phyloP scores from a whole-genome alignment of 2,797 vertebrate species.

The Hirundo rustica region DNA sequence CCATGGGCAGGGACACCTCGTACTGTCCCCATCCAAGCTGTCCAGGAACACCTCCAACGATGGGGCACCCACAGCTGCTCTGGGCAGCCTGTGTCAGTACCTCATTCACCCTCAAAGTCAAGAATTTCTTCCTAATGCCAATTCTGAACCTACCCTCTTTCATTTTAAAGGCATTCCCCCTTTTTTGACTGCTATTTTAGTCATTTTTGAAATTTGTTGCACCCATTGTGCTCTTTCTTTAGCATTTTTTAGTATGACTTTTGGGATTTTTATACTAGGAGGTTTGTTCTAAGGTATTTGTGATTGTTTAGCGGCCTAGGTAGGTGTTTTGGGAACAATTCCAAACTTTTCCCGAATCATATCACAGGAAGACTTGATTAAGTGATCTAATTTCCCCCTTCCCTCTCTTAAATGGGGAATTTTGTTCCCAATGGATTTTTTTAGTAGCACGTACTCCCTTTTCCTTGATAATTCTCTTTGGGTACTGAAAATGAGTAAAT shows the following conservation, averaged over 20 bases:
- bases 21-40: neutral
- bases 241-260: neutral
- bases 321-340: neutral
- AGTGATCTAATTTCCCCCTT: neutral
- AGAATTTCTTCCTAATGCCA: neutral
- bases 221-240: neutral
- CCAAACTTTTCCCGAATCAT: neutral
- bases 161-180: neutral
- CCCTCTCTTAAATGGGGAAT: neutral
- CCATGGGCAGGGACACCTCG: too few species aligned
- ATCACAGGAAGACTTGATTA: neutral
- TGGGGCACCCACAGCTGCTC: neutral
- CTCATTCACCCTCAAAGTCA: neutral
- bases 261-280: neutral
- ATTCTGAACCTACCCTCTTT: neutral
- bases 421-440: neutral
- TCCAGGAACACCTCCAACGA: neutral
- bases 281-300: neutral
- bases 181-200: neutral
- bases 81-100: neutral
- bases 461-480: neutral
- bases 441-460: neutral
- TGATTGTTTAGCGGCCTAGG: neutral
- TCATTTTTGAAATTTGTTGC: neutral
- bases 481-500: neutral